These are phyloP conservation scores for Champsocephalus gunnari DNA, from an alignment of 2,797 vertebrate species.

Conservation along the genomic window DNA sequence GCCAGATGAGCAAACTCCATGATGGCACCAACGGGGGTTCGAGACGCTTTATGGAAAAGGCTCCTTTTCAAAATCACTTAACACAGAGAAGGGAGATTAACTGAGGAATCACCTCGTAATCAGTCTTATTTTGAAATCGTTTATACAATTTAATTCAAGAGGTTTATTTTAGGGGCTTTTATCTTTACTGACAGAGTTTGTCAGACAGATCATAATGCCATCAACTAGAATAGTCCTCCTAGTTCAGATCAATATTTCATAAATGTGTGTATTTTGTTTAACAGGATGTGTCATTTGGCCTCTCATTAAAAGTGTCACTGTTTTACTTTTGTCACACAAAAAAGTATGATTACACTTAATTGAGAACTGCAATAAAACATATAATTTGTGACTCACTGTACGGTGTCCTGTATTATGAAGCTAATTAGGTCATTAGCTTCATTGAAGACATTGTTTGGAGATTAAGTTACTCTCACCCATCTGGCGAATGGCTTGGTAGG, in stretches of 20 bases:
- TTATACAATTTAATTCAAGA: conserved; percentile 20
- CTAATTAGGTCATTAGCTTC: conserved; percentile 86
- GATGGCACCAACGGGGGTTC: conserved; percentile 37
- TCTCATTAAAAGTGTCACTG: conserved; percentile 12
- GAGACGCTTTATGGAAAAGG: conserved; percentile 38
- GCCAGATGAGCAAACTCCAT: conserved; percentile 56
- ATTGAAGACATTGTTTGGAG: conserved; percentile 84
- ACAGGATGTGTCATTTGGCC: conserved; percentile 41
- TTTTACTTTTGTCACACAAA: conserved; percentile 47
- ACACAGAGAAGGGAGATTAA: conserved; percentile 52
- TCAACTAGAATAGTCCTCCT: conserved; percentile 11
- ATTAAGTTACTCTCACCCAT: conserved; percentile 84
- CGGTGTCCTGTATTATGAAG: conserved; percentile 78
- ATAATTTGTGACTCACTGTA: conserved; percentile 55
- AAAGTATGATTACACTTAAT: conserved; percentile 60
- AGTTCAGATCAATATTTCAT: conserved; percentile 31
- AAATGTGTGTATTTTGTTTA: conserved; percentile 30
- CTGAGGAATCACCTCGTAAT: conserved; percentile 52
- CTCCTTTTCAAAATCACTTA: conserved; percentile 48
- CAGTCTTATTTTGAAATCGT: conserved; percentile 25
- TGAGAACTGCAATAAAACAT: conserved; percentile 44
- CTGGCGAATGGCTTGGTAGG: conserved; percentile 85
- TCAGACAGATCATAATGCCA: conserved; percentile 30
- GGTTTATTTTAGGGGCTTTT: conserved; percentile 54
- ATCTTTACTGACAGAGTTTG: conserved; percentile 32